phyloP scores from a whole-genome alignment of 1,140 invertebrate genomes.

The Hesperophylax magnus region DNA sequence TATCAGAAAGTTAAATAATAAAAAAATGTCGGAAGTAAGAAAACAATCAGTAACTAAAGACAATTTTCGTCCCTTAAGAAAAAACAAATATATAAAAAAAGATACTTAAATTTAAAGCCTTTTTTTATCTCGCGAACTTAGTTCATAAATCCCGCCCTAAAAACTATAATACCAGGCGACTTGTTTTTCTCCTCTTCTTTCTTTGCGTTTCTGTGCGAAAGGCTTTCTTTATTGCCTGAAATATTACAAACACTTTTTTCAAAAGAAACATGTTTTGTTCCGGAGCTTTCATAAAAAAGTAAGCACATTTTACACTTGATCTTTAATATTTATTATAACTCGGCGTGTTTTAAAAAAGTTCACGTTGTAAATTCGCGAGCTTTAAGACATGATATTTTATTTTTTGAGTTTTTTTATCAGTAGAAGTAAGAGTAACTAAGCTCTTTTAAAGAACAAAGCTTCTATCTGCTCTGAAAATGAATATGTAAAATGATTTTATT shows the following conservation, averaged over 20 bases:
- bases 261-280: constrained; percentile 17
- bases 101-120: constrained; percentile 30
- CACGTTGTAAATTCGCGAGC: constrained; percentile 5
- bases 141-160: constrained; percentile 45
- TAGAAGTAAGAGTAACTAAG: background rate
- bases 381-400: constrained; percentile 12
- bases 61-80: too few species aligned
- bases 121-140: constrained; percentile 38
- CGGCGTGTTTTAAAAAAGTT: background rate
- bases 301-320: constrained; percentile 20
- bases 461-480: background rate
- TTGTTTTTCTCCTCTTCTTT: constrained; percentile 6
- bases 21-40: too few species aligned
- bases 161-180: constrained; percentile 31
- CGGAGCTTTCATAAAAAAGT: constrained; percentile 4
- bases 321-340: constrained; percentile 21
- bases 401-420: constrained; percentile 9
- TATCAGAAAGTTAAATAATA: too few species aligned
- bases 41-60: too few species aligned
- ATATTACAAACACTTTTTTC: constrained; percentile 27
- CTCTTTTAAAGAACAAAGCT: constrained; percentile 8
- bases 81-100: constrained; percentile 19
- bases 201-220: background rate
- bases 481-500: background rate
- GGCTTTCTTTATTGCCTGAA: constrained; percentile 33